Evolutionary conservation across 2,113 vertebrate genomes (phyloP), one percentile per base, ranked within the genome.

Genomic region (Canis aureus): DNA sequence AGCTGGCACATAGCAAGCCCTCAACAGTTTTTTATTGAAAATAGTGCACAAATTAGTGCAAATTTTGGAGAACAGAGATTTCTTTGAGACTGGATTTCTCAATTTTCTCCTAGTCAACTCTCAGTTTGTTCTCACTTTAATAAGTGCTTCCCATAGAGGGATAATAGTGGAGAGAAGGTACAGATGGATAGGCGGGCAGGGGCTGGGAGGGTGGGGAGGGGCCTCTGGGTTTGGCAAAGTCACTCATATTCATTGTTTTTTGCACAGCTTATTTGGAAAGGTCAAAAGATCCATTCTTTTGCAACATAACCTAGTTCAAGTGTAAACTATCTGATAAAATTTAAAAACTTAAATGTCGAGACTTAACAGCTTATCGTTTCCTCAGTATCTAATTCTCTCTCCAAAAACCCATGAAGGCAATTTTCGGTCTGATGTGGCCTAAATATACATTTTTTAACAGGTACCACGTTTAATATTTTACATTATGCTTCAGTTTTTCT

Each of bases 351-450:
- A 62, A 91, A 91, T 66, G 80, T 4, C 8, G 95, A 95, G 53
- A 19, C 35, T 90, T 89, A 57, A 78, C 6, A 57, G 35, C 13
- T 49, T 95, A 5, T 57, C 51, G 35, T 96, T 91, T 96, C 35
- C 22, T 62, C 87, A 90, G 20, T 81, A 57, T 66, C 64, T 96
- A 60, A 76, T 66, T 96, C 87, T 90, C 11, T 73, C 43, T 96
- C 95, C 73, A 92, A 55, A 95, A 80, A 97, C 35, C 66, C 11
- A 10, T 57, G 51, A 81, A 74, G 22, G 12, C 10, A 8, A 8
- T 35, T 93, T 35, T 93, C 80, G 53, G 8, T 90, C 59, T 81
- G 57, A 91, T 71, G 51, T 95, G 84, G 96, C 71, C 57, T 57
- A 79, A 97, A 59, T 82, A 13, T 27, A 59, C 16, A 88, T 81